phyloP scores from a whole-genome alignment of 1,140 invertebrate species.

The Luehdorfia chinensis region DNA sequence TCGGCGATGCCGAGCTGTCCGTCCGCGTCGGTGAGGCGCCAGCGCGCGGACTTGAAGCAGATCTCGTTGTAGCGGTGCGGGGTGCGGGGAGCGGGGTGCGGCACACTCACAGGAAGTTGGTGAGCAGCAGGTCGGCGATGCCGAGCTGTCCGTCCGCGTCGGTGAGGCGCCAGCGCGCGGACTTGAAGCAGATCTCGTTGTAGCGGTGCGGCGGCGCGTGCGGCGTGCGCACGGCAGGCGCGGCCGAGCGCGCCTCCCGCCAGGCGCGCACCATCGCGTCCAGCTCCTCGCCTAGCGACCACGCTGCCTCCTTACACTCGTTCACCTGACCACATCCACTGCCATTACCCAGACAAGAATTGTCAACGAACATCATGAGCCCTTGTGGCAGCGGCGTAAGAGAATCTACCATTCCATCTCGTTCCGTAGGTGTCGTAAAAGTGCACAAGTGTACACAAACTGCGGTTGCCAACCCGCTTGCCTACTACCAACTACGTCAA shows the following conservation, averaged over 20 bases:
- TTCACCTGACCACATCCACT: constrained; percentile 83
- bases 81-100: constrained; percentile 77
- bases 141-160: constrained; percentile 98
- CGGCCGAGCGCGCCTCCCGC: constrained; percentile 58
- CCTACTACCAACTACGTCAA: too few species aligned
- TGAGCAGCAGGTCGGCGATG: constrained; percentile 96
- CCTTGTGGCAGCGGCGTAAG: too few species aligned
- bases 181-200: constrained; percentile 99
- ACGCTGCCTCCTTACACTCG: constrained; percentile 93
- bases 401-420: too few species aligned
- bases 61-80: constrained; percentile 95
- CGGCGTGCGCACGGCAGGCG: constrained; percentile 78
- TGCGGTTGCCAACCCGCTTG: too few species aligned
- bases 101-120: constrained; percentile 95
- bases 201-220: constrained; percentile 86
- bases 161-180: constrained; percentile 98
- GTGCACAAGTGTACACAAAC: too few species aligned
- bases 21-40: constrained; percentile 97
- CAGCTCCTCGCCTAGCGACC: constrained; percentile 92
- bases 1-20: constrained; percentile 98
- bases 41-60: constrained; percentile 99
- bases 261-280: constrained; percentile 87
- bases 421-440: too few species aligned
- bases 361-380: too few species aligned
- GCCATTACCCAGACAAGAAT: too few species aligned